phyloP scores from a whole-genome alignment of 2,888 invertebrate genomes.

The Scaptomyza caliginosa region DNA sequence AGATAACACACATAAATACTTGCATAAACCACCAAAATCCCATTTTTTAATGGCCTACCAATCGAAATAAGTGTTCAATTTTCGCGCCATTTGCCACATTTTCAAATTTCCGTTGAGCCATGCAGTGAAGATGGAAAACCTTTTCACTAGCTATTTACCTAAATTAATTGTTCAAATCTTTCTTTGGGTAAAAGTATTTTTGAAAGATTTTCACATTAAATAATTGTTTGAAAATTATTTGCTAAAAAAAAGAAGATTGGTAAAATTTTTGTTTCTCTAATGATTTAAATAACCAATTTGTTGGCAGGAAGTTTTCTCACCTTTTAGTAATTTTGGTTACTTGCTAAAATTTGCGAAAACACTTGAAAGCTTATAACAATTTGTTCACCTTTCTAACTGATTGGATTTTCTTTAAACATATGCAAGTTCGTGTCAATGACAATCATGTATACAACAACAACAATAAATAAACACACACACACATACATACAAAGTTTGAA shows the following conservation, averaged over 20 bases:
- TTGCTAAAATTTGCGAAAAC: neutral
- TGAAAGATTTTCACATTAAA: too few species aligned
- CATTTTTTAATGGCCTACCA: neutral
- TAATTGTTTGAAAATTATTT: too few species aligned
- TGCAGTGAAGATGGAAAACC: too few species aligned
- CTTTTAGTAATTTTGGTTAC: too few species aligned
- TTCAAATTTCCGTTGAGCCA: neutral
- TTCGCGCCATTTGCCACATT: neutral
- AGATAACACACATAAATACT: slow-evolving; percentile 4
- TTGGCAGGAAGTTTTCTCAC: too few species aligned
- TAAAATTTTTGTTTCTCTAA: too few species aligned
- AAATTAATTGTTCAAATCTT: too few species aligned
- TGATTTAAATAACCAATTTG: too few species aligned
- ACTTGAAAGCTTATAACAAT: neutral
- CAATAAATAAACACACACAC: neutral
- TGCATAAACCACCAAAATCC: slow-evolving; percentile 4
- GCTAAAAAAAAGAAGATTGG: too few species aligned
- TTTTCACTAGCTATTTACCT: too few species aligned
- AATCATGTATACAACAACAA: neutral
- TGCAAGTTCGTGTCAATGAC: slow-evolving; percentile 21
- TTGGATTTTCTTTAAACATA: slow-evolving; percentile 1
- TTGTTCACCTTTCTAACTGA: neutral
- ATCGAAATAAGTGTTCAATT: neutral
- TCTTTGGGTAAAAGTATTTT: too few species aligned
- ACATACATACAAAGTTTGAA: slow-evolving; percentile 17